phyloP scores from a whole-genome alignment of 2,113 vertebrate species.

The Actenoides hombroni region DNA sequence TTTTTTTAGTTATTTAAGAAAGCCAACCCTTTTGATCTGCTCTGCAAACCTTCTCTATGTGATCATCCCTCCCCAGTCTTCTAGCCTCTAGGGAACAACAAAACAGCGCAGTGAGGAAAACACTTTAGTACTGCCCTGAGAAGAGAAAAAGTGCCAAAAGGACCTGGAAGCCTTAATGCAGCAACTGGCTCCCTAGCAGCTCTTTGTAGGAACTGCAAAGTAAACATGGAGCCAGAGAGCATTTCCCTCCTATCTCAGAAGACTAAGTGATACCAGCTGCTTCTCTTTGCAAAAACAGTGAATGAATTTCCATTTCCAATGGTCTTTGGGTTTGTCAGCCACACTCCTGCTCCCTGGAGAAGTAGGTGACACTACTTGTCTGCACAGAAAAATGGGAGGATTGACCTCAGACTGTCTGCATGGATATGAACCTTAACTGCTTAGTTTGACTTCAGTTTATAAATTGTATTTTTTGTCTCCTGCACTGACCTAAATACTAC shows the following conservation, averaged over 20 bases:
- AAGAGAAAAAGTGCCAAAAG: background rate
- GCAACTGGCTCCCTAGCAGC: background rate
- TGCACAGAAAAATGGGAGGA: background rate
- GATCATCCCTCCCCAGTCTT: background rate
- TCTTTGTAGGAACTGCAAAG: background rate
- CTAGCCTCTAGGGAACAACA: background rate
- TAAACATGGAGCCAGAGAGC: background rate
- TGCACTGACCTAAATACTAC: background rate
- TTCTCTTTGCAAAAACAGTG: background rate
- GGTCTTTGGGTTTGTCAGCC: background rate
- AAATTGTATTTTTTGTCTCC: background rate
- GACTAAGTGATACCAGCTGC: background rate
- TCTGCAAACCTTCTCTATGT: background rate
- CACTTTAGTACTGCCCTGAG: background rate
- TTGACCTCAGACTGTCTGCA: background rate
- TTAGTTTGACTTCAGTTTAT: background rate
- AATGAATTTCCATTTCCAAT: background rate
- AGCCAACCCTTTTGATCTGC: background rate
- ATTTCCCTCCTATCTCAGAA: background rate
- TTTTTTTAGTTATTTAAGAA: background rate
- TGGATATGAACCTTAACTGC: background rate
- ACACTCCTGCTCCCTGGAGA: background rate
- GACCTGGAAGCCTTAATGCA: background rate
- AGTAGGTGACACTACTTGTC: background rate
- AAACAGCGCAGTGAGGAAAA: fast-evolving